Evolutionary conservation across 2,113 vertebrate species (phyloP).

Genomic region (Psophia crepitans): DNA sequence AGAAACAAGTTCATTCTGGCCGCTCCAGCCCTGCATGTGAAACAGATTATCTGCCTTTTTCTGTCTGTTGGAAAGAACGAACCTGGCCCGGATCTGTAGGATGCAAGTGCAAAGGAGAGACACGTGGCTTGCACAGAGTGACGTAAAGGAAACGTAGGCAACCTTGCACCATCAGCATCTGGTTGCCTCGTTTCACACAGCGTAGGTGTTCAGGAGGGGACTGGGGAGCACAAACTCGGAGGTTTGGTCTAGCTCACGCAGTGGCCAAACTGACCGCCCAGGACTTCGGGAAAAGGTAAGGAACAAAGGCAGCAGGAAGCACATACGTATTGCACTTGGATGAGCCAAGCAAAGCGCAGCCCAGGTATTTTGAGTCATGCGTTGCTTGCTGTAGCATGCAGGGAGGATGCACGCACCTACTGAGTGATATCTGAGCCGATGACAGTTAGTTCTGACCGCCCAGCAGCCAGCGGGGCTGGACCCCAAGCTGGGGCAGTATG

Average conservation of each 20-base stretch:
- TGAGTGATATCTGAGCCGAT: not conserved
- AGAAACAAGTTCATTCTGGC: not conserved
- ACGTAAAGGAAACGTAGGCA: not conserved
- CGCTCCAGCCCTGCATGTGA: not conserved
- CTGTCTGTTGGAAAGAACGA: not conserved
- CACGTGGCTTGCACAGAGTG: not conserved
- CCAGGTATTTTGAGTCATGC: not conserved
- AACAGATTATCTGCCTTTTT: not conserved
- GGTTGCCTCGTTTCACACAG: not conserved
- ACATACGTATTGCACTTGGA: accelerated
- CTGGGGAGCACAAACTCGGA: not conserved
- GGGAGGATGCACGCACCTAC: not conserved
- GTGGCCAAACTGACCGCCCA: not conserved
- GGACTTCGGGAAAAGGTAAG: not conserved
- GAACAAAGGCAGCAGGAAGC: not conserved
- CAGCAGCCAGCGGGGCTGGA: not conserved
- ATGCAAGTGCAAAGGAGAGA: not conserved
- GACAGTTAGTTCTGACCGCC: not conserved
- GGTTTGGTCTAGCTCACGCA: not conserved
- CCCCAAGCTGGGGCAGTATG: not conserved
- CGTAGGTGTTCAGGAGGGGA: not conserved
- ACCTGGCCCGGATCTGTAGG: not conserved
- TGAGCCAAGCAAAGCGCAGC: not conserved
- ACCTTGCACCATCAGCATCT: not conserved
- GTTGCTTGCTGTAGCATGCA: not conserved